Percentiles rank a stretch among this genome's conserved stretches.
Evolutionary conservation across 2,113 vertebrate species (phyloP).

Genomic region (Pimephales promelas): DNA sequence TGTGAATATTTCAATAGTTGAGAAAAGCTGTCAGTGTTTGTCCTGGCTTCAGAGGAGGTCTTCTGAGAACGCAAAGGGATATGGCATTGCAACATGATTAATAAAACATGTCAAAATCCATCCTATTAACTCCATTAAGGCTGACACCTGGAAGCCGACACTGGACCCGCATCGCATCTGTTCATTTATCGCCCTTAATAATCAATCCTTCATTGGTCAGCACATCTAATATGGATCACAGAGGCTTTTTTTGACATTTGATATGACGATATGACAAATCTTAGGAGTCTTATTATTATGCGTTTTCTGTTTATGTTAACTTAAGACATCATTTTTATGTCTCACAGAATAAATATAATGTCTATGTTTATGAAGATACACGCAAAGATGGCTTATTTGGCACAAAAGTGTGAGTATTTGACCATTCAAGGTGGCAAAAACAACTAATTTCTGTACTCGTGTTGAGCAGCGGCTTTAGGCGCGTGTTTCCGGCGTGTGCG

Average conservation of each 20-base stretch:
- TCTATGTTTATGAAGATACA: too few species aligned
- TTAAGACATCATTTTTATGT: too few species aligned
- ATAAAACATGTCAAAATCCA: slow-evolving; percentile 35
- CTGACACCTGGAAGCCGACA: slow-evolving; percentile 47
- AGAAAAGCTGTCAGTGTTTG: slow-evolving; percentile 14
- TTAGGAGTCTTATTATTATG: too few species aligned
- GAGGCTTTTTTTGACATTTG: neutral
- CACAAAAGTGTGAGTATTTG: too few species aligned
- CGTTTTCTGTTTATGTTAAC: too few species aligned
- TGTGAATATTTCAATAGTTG: slow-evolving; percentile 46
- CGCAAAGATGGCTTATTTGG: too few species aligned
- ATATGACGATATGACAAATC: too few species aligned
- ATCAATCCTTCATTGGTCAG: neutral
- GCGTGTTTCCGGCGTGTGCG: too few species aligned
- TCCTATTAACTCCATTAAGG: slow-evolving; percentile 2
- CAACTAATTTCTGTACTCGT: too few species aligned
- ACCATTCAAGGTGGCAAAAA: too few species aligned
- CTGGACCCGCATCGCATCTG: slow-evolving; percentile 37
- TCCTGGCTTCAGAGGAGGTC: slow-evolving; percentile 4
- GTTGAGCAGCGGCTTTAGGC: too few species aligned
- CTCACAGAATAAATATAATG: too few species aligned
- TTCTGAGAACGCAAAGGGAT: slow-evolving; percentile 8
- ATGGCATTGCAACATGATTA: slow-evolving; percentile 31
- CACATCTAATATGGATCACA: neutral
- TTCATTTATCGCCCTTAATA: slow-evolving; percentile 24